These are phyloP conservation scores for Epirrhoe tristata DNA, from an alignment of 2,888 invertebrate species.

Conservation along the genomic window DNA sequence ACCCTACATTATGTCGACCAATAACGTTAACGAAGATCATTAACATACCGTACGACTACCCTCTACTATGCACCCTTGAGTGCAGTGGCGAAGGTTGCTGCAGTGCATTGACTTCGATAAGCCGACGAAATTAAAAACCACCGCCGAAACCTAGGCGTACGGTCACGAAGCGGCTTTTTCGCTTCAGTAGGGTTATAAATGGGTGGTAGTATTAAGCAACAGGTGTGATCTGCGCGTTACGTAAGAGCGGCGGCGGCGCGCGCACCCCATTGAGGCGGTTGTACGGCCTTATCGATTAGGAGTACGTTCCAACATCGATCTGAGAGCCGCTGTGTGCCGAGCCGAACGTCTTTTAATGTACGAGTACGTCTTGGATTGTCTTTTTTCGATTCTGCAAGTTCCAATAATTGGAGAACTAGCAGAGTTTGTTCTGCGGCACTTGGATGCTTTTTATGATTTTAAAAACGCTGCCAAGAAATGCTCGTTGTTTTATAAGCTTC, in stretches of 20 bases:
- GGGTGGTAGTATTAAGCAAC: constrained; percentile 79
- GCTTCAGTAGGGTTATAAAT: constrained; percentile 67
- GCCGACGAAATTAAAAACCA: constrained; percentile 60
- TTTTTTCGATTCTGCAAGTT: constrained; percentile 48
- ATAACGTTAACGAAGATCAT: constrained; percentile 78
- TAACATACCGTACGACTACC: constrained; percentile 68
- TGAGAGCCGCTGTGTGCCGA: constrained; percentile 60
- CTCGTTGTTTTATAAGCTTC: constrained; percentile 15
- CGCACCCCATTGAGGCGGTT: constrained; percentile 79
- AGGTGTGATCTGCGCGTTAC: constrained; percentile 80
- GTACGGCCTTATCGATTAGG: constrained; percentile 79
- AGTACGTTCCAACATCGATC: constrained; percentile 75
- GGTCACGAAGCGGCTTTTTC: constrained; percentile 53
- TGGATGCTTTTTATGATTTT: constrained; percentile 38
- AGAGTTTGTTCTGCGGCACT: constrained; percentile 35
- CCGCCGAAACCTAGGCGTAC: constrained; percentile 39
- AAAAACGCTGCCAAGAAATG: constrained; percentile 24
- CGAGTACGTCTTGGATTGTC: constrained; percentile 62
- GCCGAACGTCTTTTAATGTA: constrained; percentile 67
- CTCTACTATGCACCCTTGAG: constrained; percentile 83
- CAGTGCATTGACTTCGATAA: constrained; percentile 78
- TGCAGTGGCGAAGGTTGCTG: constrained; percentile 81
- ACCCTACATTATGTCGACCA: constrained; percentile 56
- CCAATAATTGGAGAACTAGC: constrained; percentile 48
- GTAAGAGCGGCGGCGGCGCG: constrained; percentile 74